Conservation (phyloP, 2,888 invertebrate species). For the Pollenia angustigena region DNA sequence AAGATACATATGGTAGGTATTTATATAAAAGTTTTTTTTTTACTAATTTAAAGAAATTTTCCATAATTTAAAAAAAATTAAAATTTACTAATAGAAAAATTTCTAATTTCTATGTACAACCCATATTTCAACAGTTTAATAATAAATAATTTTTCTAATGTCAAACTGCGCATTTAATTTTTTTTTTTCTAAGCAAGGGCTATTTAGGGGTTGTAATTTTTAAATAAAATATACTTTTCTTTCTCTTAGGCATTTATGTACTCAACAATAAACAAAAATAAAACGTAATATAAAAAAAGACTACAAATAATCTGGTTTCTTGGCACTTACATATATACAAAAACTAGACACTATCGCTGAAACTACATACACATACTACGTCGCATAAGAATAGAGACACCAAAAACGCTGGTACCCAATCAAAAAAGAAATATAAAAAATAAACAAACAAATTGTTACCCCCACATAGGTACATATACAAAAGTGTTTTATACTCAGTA, state of each 20-base stretch:
- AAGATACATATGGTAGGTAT: too few species aligned
- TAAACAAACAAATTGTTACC: too few species aligned
- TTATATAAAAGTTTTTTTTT: too few species aligned
- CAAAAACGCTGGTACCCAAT: too few species aligned
- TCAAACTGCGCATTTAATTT: slow-evolving; percentile 57
- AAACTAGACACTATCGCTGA: slow-evolving; percentile 35
- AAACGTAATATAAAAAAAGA: not conserved
- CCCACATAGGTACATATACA: not conserved
- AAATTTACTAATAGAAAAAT: not conserved
- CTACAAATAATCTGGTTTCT: slow-evolving; percentile 28
- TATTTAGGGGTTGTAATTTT: slow-evolving; percentile 50
- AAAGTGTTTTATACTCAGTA: not conserved
- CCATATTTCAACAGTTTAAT: not conserved
- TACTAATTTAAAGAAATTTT: too few species aligned
- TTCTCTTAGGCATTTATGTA: not conserved
- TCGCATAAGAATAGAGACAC: too few species aligned
- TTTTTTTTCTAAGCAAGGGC: slow-evolving; percentile 2
- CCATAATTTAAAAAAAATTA: too few species aligned
- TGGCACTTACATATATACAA: slow-evolving; percentile 42
- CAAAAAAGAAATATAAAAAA: too few species aligned
- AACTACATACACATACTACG: slow-evolving; percentile 9
- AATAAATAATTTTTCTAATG: not conserved
- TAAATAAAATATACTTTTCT: slow-evolving; percentile 19
- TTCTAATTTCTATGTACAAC: not conserved
- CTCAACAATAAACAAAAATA: not conserved